Evolutionary conservation across 2,797 vertebrate genomes (phyloP).

Genomic region (Cyclura pinguis): DNA sequence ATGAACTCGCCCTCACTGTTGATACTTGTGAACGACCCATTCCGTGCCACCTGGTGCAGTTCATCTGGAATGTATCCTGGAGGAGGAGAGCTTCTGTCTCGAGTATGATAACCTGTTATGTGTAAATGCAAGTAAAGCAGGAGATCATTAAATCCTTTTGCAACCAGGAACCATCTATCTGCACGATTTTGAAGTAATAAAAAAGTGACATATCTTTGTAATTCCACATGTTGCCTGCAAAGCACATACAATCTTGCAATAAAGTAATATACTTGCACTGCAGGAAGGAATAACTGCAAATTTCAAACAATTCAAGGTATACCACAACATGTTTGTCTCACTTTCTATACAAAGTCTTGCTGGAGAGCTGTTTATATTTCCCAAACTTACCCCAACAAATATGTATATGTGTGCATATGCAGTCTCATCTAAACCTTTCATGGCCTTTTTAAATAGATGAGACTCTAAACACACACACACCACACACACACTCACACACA

Average conservation of each 20-base stretch:
- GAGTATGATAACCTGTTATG: conserved; percentile 86
- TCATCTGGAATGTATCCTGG: conserved; percentile 98
- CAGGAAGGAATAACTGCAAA: background rate
- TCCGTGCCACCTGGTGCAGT: conserved; percentile 94
- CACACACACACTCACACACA: no score
- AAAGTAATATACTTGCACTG: background rate
- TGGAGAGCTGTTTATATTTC: background rate
- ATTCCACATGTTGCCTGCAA: background rate
- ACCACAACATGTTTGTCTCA: background rate
- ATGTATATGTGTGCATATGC: background rate
- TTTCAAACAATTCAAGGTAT: background rate
- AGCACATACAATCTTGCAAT: background rate
- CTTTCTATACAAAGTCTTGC: background rate
- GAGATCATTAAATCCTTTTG: background rate
- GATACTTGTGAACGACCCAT: conserved; percentile 99
- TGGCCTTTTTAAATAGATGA: no score
- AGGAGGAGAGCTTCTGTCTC: conserved; percentile 95
- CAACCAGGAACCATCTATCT: background rate
- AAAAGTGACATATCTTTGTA: background rate
- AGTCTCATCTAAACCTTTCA: no score
- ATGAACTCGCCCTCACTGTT: conserved; percentile 99
- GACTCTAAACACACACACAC: no score
- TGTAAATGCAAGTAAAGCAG: background rate
- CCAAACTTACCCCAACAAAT: background rate
- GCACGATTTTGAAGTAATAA: background rate